Conservation (phyloP, 2,797 vertebrate genomes). For the Mustela erminea region DNA sequence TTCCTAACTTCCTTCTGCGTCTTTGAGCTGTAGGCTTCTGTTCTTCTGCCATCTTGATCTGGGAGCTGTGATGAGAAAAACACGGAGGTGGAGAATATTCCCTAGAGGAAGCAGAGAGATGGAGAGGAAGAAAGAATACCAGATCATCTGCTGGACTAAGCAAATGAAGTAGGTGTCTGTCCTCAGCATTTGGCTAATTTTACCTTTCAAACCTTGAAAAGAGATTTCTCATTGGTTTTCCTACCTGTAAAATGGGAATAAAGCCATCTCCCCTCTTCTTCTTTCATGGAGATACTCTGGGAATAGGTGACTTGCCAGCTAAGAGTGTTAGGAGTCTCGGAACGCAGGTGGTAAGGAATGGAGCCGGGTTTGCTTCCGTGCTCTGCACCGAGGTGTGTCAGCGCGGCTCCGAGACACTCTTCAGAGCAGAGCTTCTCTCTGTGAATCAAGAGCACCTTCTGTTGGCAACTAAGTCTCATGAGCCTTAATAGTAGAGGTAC, state of each 20-base stretch:
- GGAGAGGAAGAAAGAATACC: neutral
- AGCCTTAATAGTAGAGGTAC: conserved; percentile 30
- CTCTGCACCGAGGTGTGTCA: neutral
- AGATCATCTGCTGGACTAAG: neutral
- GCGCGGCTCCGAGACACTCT: neutral
- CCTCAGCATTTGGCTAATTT: neutral
- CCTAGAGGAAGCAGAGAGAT: neutral
- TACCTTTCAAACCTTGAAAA: neutral
- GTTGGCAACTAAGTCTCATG: conserved; percentile 56
- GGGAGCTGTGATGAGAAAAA: neutral
- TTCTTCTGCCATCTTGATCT: neutral
- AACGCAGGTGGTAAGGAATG: fast-evolving
- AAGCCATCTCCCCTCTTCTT: neutral
- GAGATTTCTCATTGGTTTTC: neutral
- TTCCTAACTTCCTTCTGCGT: neutral
- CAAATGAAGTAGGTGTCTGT: too few species aligned
- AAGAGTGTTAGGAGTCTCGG: too few species aligned
- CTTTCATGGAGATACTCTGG: neutral
- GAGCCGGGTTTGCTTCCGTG: fast-evolving
- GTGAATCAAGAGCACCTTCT: conserved; percentile 70
- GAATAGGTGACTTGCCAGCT: too few species aligned
- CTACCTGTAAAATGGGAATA: neutral
- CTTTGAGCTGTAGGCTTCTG: neutral
- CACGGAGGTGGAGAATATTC: neutral
- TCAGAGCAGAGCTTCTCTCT: conserved; percentile 5